These are phyloP conservation scores for Felis catus DNA, from an alignment of 2,113 vertebrate species.

Conservation along the genomic window DNA sequence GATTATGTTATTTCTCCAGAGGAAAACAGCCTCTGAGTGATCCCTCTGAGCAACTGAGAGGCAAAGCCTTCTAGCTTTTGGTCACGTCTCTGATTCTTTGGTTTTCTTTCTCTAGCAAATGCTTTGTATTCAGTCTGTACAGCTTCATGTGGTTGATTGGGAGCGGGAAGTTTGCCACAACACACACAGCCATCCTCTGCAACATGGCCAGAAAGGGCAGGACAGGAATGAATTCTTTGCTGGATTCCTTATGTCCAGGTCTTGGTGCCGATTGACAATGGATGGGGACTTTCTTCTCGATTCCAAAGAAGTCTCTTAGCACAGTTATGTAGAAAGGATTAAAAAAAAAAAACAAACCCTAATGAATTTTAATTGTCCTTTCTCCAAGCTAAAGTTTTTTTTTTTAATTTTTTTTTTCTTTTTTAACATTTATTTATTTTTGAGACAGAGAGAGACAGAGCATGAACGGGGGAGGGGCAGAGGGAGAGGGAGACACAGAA, in stretches of 20 bases:
- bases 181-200: background rate
- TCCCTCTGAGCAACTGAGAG: background rate
- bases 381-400: background rate
- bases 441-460: too few species aligned
- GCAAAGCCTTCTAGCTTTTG: background rate
- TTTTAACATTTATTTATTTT: too few species aligned
- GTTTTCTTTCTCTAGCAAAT: background rate
- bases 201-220: background rate
- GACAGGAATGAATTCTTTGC: background rate
- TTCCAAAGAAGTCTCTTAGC: background rate
- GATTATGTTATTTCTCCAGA: conserved; percentile 1
- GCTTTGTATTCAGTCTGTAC: background rate
- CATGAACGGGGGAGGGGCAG: too few species aligned
- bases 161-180: background rate
- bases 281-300: background rate
- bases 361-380: background rate
- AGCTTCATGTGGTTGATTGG: conserved; percentile 15
- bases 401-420: too few species aligned
- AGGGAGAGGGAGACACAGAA: too few species aligned
- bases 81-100: background rate
- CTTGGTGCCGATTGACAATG: background rate
- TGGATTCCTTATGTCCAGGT: background rate
- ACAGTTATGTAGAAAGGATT: background rate
- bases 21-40: background rate
- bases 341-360: background rate